These are phyloP conservation scores for Yponomeuta evonymella DNA, from an alignment of 2,888 invertebrate species.

Conservation along the genomic window DNA sequence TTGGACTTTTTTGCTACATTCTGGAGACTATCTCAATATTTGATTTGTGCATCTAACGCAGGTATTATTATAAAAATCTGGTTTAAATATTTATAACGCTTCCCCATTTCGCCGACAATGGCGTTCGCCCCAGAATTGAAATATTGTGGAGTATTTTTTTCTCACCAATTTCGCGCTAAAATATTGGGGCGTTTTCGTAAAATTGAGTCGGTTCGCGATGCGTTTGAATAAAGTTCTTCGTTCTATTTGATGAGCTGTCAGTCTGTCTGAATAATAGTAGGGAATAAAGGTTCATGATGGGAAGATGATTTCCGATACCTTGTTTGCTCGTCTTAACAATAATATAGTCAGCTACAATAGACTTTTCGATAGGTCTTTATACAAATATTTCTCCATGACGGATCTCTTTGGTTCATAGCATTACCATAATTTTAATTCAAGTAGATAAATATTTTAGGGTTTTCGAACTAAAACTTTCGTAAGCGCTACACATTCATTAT, in stretches of 20 bases:
- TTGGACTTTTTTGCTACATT: background rate
- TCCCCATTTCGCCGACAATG: background rate
- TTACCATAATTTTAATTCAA: too few species aligned
- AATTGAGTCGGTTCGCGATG: background rate
- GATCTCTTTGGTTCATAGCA: background rate
- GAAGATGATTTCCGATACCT: background rate
- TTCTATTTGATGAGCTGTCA: slow-evolving; percentile 19
- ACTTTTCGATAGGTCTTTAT: background rate
- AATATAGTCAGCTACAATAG: background rate
- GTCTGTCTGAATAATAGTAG: slow-evolving; percentile 16
- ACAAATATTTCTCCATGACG: background rate
- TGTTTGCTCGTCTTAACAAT: background rate
- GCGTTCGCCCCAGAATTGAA: background rate
- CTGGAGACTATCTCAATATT: background rate
- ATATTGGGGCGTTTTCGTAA: slow-evolving; percentile 19
- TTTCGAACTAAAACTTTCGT: too few species aligned
- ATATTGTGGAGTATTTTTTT: slow-evolving; percentile 1
- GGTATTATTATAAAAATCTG: background rate
- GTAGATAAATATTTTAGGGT: too few species aligned
- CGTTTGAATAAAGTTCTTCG: slow-evolving; percentile 8
- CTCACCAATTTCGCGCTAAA: slow-evolving; percentile 4
- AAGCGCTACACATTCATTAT: too few species aligned
- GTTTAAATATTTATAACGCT: slow-evolving; percentile 11
- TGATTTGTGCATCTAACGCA: background rate
- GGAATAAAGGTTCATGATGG: background rate